These are phyloP conservation scores for Eulemur macaco DNA, from an alignment of 2,113 vertebrate genomes.

Conservation along the genomic window DNA sequence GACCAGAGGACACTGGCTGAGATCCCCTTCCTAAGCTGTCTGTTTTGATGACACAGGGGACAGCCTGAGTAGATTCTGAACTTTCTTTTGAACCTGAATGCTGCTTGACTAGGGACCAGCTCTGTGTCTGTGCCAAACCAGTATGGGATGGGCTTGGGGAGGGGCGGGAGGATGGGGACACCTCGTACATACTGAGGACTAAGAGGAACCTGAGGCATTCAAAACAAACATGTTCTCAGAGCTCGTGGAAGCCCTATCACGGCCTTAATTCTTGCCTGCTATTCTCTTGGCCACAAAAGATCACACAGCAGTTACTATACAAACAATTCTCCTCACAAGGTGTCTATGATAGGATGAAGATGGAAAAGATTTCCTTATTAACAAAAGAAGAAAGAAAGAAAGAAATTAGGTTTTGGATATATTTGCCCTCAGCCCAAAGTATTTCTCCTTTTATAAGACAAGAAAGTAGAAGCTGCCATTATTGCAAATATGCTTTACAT, in stretches of 20 bases:
- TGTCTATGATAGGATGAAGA: constrained; percentile 57
- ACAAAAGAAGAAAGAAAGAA: constrained; percentile 65
- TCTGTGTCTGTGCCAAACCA: neutral
- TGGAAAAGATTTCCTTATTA: constrained; percentile 68
- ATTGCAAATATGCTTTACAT: constrained; percentile 60
- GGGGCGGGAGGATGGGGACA: neutral
- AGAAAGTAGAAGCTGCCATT: constrained; percentile 71
- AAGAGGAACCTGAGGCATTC: neutral
- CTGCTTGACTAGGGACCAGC: neutral
- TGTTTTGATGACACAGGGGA: neutral
- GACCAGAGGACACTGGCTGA: neutral
- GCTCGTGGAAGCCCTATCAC: neutral
- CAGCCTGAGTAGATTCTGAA: neutral
- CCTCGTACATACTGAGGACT: neutral
- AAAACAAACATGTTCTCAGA: neutral
- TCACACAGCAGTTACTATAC: constrained; percentile 72
- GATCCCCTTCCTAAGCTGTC: neutral
- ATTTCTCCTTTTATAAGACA: constrained; percentile 54
- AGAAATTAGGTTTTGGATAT: constrained; percentile 54
- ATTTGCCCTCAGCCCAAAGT: constrained; percentile 54
- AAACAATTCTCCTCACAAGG: constrained; percentile 58
- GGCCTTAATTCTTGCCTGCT: constrained; percentile 23
- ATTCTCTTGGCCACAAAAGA: constrained; percentile 58
- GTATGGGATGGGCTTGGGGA: neutral
- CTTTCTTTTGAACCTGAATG: neutral